A percentile compares a stretch with the other conserved stretches of the same genome.
Evolutionary conservation across 2,888 invertebrate species (phyloP).

Genomic region (Callimorpha dominula): DNA sequence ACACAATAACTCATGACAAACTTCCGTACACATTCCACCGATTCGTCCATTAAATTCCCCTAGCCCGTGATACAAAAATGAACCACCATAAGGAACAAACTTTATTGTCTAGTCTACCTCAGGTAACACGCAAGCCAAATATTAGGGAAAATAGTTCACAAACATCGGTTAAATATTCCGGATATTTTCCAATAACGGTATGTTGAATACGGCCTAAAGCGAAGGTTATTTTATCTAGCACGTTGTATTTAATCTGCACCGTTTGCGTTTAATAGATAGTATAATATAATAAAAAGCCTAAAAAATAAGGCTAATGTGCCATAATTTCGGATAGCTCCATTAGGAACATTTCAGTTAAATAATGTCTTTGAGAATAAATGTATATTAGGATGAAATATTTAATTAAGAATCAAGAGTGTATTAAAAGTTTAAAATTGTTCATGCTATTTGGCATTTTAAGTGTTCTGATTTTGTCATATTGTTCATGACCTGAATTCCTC

Average conservation of each 20-base stretch:
- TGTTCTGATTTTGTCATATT: constrained; percentile 4
- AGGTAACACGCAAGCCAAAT: constrained; percentile 43
- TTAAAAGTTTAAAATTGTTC: not conserved
- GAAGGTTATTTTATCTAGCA: not conserved
- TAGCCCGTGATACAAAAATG: constrained; percentile 47
- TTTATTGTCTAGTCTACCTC: constrained; percentile 38
- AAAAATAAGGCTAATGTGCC: not conserved
- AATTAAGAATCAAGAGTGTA: not conserved
- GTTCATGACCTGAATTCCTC: constrained; percentile 14
- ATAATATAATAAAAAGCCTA: not conserved
- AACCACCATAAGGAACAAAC: constrained; percentile 46
- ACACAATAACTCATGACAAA: constrained; percentile 14
- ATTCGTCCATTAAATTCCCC: constrained; percentile 39
- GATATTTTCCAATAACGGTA: constrained; percentile 21
- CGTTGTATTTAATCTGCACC: not conserved
- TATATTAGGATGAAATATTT: not conserved
- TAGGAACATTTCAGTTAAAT: not conserved
- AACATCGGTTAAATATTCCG: constrained; percentile 18
- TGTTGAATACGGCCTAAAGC: constrained; percentile 7
- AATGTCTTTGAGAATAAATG: not conserved
- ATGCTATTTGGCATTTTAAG: not conserved
- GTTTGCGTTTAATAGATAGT: not conserved
- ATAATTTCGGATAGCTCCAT: not conserved
- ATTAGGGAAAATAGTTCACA: constrained; percentile 18
- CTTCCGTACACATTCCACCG: constrained; percentile 23